Evolutionary conservation across 1,140 invertebrate genomes (phyloP).

Genomic region (Drosophila setifemur): DNA sequence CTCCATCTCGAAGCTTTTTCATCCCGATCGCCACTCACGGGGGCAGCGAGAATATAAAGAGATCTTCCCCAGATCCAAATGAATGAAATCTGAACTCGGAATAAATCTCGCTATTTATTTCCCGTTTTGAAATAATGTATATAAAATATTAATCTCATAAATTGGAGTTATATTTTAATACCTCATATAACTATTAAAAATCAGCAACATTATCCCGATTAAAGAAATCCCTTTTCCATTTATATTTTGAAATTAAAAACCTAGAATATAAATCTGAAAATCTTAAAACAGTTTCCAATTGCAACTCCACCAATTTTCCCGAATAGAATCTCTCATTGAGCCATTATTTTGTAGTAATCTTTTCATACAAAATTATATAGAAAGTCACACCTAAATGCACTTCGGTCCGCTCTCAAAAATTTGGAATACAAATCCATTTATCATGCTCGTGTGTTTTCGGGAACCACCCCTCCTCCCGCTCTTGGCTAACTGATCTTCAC

Average conservation of each 20-base stretch:
- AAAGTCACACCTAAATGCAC: slow-evolving; percentile 35
- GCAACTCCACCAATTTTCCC: no score
- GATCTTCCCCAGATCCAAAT: slow-evolving; percentile 1
- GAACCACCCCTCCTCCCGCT: slow-evolving; percentile 5
- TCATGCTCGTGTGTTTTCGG: slow-evolving; percentile 10
- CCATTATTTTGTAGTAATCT: not conserved
- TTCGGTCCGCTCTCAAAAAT: not conserved
- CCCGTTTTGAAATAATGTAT: no score
- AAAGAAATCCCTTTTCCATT: not conserved
- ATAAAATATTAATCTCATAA: no score
- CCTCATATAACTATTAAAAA: no score
- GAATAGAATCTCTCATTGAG: slow-evolving; percentile 7
- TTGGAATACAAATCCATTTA: slow-evolving; percentile 24
- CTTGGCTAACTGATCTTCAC: slow-evolving; percentile 1
- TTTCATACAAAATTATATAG: not conserved
- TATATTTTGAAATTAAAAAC: no score
- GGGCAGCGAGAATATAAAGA: not conserved
- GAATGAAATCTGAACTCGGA: slow-evolving; percentile 17
- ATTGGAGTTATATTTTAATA: no score
- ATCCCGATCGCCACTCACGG: slow-evolving; percentile 23
- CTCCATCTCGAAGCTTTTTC: slow-evolving; percentile 19
- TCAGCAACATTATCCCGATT: not conserved
- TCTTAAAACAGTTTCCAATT: not conserved
- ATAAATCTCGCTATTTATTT: no score
- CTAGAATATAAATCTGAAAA: no score